Percentiles rank a stretch among this genome's conserved stretches.
phyloP scores from a whole-genome alignment of 2,888 invertebrate species.

The Pogonocherus hispidulus region DNA sequence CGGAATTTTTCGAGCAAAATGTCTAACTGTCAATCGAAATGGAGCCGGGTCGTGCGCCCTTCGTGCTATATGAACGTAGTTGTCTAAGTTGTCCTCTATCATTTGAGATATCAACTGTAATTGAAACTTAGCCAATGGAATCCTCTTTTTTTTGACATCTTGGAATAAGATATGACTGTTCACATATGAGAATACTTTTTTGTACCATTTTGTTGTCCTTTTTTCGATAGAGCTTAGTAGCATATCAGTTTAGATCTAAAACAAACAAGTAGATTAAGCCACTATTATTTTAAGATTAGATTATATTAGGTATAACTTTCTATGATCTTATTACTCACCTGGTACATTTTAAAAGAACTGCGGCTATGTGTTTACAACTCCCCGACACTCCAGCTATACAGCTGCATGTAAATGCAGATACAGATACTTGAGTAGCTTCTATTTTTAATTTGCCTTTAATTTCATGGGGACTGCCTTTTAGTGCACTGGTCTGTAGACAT shows the following conservation, averaged over 20 bases:
- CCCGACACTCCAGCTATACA: neutral
- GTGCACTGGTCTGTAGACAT: neutral
- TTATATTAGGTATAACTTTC: too few species aligned
- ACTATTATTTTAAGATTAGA: too few species aligned
- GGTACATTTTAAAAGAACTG: neutral
- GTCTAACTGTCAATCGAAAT: neutral
- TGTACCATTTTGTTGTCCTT: constrained; percentile 3
- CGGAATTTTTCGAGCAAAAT: neutral
- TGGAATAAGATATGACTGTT: neutral
- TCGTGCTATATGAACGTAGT: neutral
- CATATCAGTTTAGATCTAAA: constrained; percentile 1
- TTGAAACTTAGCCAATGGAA: neutral
- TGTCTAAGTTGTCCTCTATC: neutral
- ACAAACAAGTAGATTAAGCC: too few species aligned
- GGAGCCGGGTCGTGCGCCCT: neutral
- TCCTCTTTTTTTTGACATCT: neutral
- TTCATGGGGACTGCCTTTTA: constrained; percentile 1
- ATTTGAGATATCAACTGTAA: neutral
- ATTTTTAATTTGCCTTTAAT: neutral
- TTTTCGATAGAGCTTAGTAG: neutral
- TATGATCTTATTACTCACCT: neutral
- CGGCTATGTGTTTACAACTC: neutral
- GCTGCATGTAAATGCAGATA: neutral
- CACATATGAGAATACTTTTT: neutral
- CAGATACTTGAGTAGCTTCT: neutral